Base-by-base conservation (phyloP, 2,797 vertebrate species). In the Macropus fuliginosus region DNA sequence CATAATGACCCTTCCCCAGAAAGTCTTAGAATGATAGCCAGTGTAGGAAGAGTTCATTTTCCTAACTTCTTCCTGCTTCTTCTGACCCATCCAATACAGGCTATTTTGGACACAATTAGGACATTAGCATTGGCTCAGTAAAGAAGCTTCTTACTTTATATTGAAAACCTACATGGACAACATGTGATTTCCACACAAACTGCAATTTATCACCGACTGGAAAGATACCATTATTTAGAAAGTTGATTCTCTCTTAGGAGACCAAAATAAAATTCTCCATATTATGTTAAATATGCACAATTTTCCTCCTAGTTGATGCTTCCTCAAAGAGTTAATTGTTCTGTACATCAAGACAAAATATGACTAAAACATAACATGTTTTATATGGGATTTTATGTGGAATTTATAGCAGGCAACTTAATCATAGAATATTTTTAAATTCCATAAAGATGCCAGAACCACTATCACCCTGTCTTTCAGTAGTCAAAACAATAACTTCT, bases 401-500 rank as follows among this genome's bases (percentile, higher is more conserved):
- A 93, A 93, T 96, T 90, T 95, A 29, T 50, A 50, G 40, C 27
- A 50, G 3, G 50, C 21, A 91, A 54, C 18, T 54, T 91, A 54
- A 90, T 54, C 89, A 90, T 55, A 91, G 92, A 95, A 90, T 90
- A 97, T 92, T 93, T 93, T 91, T 95, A 96, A 97, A 40, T 93
- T 96, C 92, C 87, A 93, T 91, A 97, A 95, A 94, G 95, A 97
- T 94, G 50, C 97, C 96, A 97, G 66, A 27, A 46, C 93, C 94
- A 95, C 55, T 96, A 96, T 96, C 96, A 94, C 52, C 59, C 96
- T 97, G 66, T 95, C 94, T 98, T 87, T 97, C 97, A 97, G 94
- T 95, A 98, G 94, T 62, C 94, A 91, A 92, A 97, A 98, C 97
- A 98, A 98, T 98, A 97, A 98, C 97, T 98, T 97, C 95, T 96